Percentiles rank a stretch among this genome's conserved stretches.
Evolutionary conservation across 30 jellyfish, hydroid and myxozoan genomes (phyloP).

Genomic region (Sanderia malayensis): DNA sequence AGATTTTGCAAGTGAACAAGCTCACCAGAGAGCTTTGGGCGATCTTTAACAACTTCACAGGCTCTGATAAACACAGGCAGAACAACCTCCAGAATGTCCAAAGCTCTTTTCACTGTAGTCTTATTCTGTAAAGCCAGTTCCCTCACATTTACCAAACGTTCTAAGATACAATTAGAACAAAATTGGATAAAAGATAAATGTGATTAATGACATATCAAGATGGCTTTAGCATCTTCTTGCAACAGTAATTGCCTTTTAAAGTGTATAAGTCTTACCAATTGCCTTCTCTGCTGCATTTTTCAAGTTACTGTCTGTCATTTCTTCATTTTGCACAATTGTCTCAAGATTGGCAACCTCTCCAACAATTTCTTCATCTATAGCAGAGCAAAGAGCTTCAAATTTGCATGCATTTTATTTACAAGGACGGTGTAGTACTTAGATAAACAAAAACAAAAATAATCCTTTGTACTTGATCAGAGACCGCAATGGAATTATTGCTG

Average conservation of each 20-base stretch:
- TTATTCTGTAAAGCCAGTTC: constrained; percentile 30
- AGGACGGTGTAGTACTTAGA: no score
- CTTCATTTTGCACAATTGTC: constrained; percentile 12
- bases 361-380: constrained; percentile 55
- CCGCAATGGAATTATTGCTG: no score
- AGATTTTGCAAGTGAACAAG: constrained; percentile 25
- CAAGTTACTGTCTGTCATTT: constrained; percentile 12
- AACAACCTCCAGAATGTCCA: constrained; percentile 39
- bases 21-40: constrained; percentile 32
- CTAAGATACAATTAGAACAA: neutral
- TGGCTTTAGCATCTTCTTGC: no score
- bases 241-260: no score
- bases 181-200: no score
- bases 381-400: no score
- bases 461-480: no score
- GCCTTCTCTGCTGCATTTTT: constrained; percentile 24
- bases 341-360: constrained; percentile 34
- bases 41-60: constrained; percentile 25
- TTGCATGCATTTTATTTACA: no score
- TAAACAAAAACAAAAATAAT: no score
- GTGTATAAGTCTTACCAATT: constrained; percentile 22
- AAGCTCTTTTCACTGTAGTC: constrained; percentile 51
- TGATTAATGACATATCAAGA: no score
- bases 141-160: constrained; percentile 14
- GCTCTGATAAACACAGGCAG: constrained; percentile 44